phyloP scores from a whole-genome alignment of 2,113 vertebrate species.

The Campylorhamphus procurvoides region DNA sequence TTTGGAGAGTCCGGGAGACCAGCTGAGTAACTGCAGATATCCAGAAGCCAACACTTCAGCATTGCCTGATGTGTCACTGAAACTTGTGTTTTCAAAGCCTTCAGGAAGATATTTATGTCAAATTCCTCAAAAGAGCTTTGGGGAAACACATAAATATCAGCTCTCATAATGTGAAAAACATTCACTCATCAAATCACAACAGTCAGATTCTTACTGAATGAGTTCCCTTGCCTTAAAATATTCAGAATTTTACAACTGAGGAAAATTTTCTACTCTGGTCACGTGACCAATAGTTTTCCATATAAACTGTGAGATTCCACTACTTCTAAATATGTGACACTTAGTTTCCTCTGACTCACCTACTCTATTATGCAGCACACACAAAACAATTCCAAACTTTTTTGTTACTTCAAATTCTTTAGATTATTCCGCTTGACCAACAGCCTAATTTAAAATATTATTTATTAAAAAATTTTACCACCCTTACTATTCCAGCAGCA shows the following conservation, averaged over 20 bases:
- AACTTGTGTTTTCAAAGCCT: background rate
- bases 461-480: background rate
- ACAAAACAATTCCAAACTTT: background rate
- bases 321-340: background rate
- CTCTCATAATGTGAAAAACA: background rate
- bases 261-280: background rate
- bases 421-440: background rate
- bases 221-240: background rate
- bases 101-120: background rate
- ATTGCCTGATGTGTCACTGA: background rate
- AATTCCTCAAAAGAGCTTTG: background rate
- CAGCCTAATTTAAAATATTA: background rate
- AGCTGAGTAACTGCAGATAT: background rate
- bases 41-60: background rate
- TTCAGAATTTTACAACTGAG: background rate
- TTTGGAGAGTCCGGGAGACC: background rate
- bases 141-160: background rate
- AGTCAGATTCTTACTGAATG: background rate
- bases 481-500: background rate
- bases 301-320: background rate
- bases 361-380: background rate
- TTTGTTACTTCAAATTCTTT: background rate
- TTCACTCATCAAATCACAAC: background rate
- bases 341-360: background rate
- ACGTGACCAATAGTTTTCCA: background rate